These are phyloP conservation scores for Cyanocitta stelleri DNA, from an alignment of 2,113 vertebrate genomes.

Conservation along the genomic window DNA sequence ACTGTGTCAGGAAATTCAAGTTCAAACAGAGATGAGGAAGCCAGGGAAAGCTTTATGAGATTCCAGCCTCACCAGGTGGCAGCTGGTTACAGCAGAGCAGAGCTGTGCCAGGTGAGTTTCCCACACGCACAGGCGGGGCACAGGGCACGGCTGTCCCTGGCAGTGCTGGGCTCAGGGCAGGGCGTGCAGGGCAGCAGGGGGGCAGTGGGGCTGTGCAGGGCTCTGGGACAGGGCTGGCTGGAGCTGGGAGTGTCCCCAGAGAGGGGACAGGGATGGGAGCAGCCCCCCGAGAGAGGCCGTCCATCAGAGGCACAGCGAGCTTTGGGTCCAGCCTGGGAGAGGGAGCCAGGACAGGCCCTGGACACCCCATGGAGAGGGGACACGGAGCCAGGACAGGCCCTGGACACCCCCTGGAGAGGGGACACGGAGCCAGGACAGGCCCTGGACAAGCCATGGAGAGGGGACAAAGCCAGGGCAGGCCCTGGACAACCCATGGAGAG, in stretches of 20 bases:
- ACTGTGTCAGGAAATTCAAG: slow-evolving; percentile 26
- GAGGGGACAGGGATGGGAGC: background rate
- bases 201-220: background rate
- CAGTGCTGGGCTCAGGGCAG: background rate
- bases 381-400: too few relatives aligned
- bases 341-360: background rate
- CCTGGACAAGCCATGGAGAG: background rate
- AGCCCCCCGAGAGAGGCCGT: background rate
- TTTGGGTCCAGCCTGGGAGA: background rate
- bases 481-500: too few relatives aligned
- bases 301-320: background rate
- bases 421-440: background rate
- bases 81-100: slow-evolving; percentile 1
- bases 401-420: too few relatives aligned
- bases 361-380: background rate
- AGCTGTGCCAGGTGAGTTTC: background rate
- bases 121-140: background rate
- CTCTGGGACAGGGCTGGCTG: background rate
- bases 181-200: background rate
- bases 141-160: background rate
- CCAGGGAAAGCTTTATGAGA: slow-evolving; percentile 54
- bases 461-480: too few relatives aligned
- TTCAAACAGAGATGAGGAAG: slow-evolving; percentile 47
- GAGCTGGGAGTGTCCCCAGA: background rate
- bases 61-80: slow-evolving; percentile 3